Base-by-base conservation (phyloP, 1,140 invertebrate species). In the Drosophila pandora region DNA sequence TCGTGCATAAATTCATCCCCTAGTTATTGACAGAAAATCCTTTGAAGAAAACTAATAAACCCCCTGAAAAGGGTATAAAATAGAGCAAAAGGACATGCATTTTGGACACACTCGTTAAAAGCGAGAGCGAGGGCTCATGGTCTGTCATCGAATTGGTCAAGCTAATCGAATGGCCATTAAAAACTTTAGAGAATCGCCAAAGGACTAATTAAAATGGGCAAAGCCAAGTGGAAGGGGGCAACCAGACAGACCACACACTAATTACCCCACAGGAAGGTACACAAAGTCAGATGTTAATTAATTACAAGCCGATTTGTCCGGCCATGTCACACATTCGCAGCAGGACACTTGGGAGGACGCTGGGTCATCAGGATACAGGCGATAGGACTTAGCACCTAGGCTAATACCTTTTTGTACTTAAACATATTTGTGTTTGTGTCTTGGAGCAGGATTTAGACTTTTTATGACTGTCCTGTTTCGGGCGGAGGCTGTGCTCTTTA, bases 261-360 rank as follows among this genome's bases (percentile, higher is more conserved):
- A 83, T 83, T 79, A 83, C 52, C 71, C 58, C 39, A 43, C 45
- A 43, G 34, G 34, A 13, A 52, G 43, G 53, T n/a, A 68, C 75
- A 60, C 65, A 56, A 49, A 79, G 75, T 71, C 64, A 62, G 55
- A 63, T 61, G 64, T 57, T 67, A 67, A 84, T 79, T 84, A 83
- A 83, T 83, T 79, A 76, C 67, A 67, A 76, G 67, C 59, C 59
- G 79, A 79, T 82, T 52, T 73, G 57, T 41, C n/a, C 21, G 4
- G 8, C 28, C 17, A 49, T 53, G 25, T 25, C 55, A 28, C 22
- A 28, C 52, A 32, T 9, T 12, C 12, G 22, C 25, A 64, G 34
- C 34, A 12, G 34, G 34, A n/a, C 28, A 23, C 17, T 10, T 22
- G 37, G 37, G n/a, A 23, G 37, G n/a, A 23, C 47, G 22, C 22